Conservation (phyloP, 2,888 invertebrate species). For the Hirtodrosophila cameraria region DNA sequence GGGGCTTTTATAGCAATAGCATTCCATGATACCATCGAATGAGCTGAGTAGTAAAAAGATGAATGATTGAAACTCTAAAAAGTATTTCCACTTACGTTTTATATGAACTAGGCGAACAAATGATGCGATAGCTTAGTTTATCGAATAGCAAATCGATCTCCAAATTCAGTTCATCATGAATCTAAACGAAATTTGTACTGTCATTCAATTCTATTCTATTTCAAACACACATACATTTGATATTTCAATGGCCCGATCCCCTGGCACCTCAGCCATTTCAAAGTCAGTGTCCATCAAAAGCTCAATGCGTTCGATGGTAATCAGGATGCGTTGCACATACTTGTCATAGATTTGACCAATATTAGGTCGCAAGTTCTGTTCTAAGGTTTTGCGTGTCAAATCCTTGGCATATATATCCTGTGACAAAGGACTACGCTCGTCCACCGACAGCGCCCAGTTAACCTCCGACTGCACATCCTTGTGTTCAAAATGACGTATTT, state of each 20-base stretch:
- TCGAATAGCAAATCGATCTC: constrained; percentile 57
- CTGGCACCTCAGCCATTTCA: constrained; percentile 25
- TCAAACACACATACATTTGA: constrained; percentile 17
- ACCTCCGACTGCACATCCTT: constrained; percentile 22
- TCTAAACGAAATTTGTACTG: constrained; percentile 24
- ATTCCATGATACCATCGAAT: constrained; percentile 47
- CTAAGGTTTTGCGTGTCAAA: constrained; percentile 56
- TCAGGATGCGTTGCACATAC: constrained; percentile 49
- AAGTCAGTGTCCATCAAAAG: constrained; percentile 28
- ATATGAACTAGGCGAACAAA: constrained; percentile 36
- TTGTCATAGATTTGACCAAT: constrained; percentile 65
- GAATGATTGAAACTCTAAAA: not conserved
- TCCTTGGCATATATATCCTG: constrained; percentile 66
- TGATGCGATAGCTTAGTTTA: constrained; percentile 54
- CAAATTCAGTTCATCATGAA: constrained; percentile 30
- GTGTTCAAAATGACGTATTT: constrained; percentile 51
- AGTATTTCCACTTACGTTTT: constrained; percentile 34
- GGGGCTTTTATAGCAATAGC: constrained; percentile 61
- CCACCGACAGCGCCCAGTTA: constrained; percentile 69
- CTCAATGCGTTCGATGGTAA: constrained; percentile 33
- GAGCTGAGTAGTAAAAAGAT: not conserved
- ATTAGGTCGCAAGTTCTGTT: constrained; percentile 36
- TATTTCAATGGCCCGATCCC: constrained; percentile 32
- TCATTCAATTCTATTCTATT: not conserved
- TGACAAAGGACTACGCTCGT: constrained; percentile 74